These are phyloP conservation scores for Anas georgica DNA, from an alignment of 2,797 vertebrate species.

Conservation along the genomic window DNA sequence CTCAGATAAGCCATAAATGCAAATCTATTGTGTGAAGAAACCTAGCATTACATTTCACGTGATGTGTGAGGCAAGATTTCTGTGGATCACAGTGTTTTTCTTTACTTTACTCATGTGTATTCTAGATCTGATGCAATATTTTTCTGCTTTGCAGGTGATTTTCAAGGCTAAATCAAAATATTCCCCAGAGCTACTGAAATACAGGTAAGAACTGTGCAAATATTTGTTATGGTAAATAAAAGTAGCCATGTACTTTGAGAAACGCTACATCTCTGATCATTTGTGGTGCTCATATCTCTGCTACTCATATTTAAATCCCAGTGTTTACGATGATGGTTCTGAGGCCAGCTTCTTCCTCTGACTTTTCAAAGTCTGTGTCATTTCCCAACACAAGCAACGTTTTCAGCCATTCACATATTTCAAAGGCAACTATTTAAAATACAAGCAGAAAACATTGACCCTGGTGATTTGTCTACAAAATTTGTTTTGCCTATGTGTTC, in stretches of 20 bases:
- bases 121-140: not conserved
- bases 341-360: not conserved
- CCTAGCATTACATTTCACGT: not conserved
- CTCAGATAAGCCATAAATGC: not conserved
- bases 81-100: not conserved
- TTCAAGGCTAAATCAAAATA: slow-evolving; percentile 98
- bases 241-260: not conserved
- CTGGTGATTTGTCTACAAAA: not conserved
- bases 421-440: not conserved
- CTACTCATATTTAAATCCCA: not conserved
- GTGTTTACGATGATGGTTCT: not conserved
- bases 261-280: not conserved
- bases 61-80: not conserved
- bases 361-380: not conserved
- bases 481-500: not conserved
- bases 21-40: not conserved
- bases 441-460: not conserved
- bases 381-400: not conserved
- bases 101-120: not conserved
- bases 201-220: slow-evolving; percentile 82
- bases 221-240: not conserved
- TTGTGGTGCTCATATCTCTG: not conserved
- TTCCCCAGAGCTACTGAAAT: slow-evolving; percentile 90
- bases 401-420: not conserved
- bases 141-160: slow-evolving; percentile 85